A percentile compares a stretch with the other conserved stretches of the same genome.
Conservation (phyloP, 2,113 vertebrate genomes). For the Blennius ocellaris region DNA sequence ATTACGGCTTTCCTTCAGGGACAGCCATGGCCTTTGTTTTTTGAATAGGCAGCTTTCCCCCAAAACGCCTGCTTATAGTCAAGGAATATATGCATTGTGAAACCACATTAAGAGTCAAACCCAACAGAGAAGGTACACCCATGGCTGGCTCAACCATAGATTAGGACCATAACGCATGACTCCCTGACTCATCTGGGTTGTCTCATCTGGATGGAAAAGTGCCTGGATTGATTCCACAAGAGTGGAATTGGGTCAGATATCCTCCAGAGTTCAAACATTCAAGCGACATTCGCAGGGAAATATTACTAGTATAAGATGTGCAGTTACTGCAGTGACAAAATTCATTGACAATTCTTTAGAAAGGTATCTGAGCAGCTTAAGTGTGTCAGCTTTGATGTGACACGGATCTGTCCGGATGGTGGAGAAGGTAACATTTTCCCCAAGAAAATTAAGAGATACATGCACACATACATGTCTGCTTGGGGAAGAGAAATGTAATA, state of each 20-base stretch:
- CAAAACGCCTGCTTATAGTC: slow-evolving; percentile 40
- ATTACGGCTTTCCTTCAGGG: slow-evolving; percentile 68
- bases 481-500: slow-evolving; percentile 50
- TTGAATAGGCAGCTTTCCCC: slow-evolving; percentile 37
- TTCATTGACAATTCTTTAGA: slow-evolving; percentile 66
- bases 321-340: slow-evolving; percentile 47
- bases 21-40: slow-evolving; percentile 63
- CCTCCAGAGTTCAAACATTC: slow-evolving; percentile 57
- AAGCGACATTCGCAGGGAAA: slow-evolving; percentile 40
- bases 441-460: slow-evolving; percentile 64
- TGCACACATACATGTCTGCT: slow-evolving; percentile 45
- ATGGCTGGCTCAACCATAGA: slow-evolving; percentile 42
- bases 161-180: slow-evolving; percentile 48
- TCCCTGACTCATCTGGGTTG: slow-evolving; percentile 27
- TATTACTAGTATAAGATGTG: slow-evolving; percentile 45
- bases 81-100: slow-evolving; percentile 68
- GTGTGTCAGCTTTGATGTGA: slow-evolving; percentile 76
- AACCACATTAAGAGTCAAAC: slow-evolving; percentile 68
- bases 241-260: slow-evolving; percentile 68
- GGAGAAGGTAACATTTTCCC: slow-evolving; percentile 39
- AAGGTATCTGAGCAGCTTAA: slow-evolving; percentile 67
- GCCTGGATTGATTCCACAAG: slow-evolving; percentile 64
- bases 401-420: slow-evolving; percentile 51
- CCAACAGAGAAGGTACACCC: slow-evolving; percentile 41
- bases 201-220: slow-evolving; percentile 57